Percentiles rank a stretch among this genome's conserved stretches.
Evolutionary conservation across 1,140 invertebrate genomes (phyloP).

Genomic region (Brachionus calyciflorus): DNA sequence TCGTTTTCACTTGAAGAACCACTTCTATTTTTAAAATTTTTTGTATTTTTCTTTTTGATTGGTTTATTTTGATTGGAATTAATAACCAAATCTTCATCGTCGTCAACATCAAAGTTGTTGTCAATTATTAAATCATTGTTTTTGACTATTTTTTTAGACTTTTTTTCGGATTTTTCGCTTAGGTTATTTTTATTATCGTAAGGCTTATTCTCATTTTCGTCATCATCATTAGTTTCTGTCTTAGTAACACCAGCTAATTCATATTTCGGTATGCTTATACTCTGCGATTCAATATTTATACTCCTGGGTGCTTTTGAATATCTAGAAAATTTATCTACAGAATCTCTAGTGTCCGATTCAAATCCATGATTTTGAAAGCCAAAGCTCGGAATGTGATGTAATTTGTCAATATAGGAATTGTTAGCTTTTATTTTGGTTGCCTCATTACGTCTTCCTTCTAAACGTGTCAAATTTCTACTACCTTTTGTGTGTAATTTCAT

Average conservation of each 20-base stretch:
- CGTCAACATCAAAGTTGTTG: not conserved
- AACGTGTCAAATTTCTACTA: not conserved
- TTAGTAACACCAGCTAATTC: constrained; percentile 10
- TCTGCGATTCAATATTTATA: constrained; percentile 16
- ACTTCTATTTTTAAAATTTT: not conserved
- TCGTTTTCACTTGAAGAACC: constrained; percentile 3
- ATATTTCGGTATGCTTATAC: constrained; percentile 1
- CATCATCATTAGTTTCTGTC: not conserved
- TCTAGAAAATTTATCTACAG: not conserved
- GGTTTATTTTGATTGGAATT: not conserved
- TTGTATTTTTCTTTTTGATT: not conserved
- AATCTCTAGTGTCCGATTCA: not conserved
- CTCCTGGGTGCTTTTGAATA: constrained; percentile 15
- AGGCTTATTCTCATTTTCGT: not conserved
- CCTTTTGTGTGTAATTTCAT: not conserved
- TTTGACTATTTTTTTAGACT: not conserved
- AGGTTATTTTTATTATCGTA: not conserved
- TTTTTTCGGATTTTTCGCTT: not conserved
- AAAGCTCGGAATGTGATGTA: constrained; percentile 21
- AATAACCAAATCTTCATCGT: constrained; percentile 1
- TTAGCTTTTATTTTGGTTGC: not conserved
- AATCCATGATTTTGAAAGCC: constrained; percentile 24
- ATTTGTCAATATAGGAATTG: not conserved
- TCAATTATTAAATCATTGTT: not conserved
- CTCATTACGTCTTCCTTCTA: constrained; percentile 4